Conservation (phyloP, 2,888 invertebrate genomes). For the Lycaena phlaeas region DNA sequence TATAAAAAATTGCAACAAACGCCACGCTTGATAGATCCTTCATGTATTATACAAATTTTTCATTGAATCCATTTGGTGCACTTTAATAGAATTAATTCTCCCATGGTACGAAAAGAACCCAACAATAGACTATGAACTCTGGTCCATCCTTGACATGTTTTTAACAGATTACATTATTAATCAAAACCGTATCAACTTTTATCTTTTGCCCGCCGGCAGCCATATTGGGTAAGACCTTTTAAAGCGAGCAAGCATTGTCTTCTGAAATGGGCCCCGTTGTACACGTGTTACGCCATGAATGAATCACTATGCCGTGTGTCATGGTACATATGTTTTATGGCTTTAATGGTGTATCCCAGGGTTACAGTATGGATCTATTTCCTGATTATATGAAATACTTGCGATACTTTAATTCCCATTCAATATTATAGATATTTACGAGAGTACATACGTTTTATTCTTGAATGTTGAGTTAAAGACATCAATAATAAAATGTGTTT, state of each 20-base stretch:
- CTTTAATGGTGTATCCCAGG: no score
- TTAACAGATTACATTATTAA: constrained; percentile 1
- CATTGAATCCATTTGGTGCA: constrained; percentile 16
- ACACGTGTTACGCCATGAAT: constrained; percentile 11
- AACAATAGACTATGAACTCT: constrained; percentile 6
- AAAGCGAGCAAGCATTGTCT: constrained; percentile 11
- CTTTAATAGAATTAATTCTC: constrained; percentile 51
- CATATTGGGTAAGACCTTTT: constrained; percentile 6
- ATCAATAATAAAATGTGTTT: no score
- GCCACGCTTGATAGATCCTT: neutral
- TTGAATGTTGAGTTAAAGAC: no score
- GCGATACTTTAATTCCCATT: no score
- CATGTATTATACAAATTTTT: neutral
- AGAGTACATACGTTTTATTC: no score
- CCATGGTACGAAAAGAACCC: constrained; percentile 28
- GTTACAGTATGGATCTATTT: no score
- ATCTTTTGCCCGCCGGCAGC: constrained; percentile 1
- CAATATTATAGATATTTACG: no score
- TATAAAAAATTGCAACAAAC: no score
- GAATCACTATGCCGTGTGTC: constrained; percentile 14
- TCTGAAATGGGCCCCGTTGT: constrained; percentile 13
- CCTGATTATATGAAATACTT: no score
- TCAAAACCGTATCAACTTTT: neutral
- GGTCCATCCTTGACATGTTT: constrained; percentile 2
- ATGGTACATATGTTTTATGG: constrained; percentile 9